These are phyloP conservation scores for Lordiphosa fenestrarum DNA, from an alignment of 2,888 invertebrate species.

Conservation along the genomic window DNA sequence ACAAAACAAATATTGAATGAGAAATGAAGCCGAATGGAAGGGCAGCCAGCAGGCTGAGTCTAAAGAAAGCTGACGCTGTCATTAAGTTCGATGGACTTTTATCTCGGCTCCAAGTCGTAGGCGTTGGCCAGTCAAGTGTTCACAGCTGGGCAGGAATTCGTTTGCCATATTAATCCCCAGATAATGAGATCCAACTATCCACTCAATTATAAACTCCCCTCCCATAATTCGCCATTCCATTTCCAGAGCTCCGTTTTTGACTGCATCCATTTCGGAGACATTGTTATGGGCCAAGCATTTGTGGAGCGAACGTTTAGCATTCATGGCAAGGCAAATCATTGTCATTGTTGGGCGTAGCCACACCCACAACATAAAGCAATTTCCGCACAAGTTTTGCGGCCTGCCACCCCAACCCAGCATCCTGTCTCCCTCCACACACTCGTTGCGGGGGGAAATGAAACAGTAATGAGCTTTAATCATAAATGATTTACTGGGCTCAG, in stretches of 20 bases:
- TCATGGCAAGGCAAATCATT: conserved; percentile 65
- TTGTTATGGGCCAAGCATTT: conserved; percentile 15
- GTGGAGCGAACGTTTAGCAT: conserved; percentile 41
- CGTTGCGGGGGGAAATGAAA: conserved; percentile 39
- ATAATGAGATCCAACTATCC: conserved; percentile 53
- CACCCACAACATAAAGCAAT: conserved; percentile 46
- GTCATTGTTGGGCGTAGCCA: conserved; percentile 63
- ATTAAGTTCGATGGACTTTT: conserved; percentile 37
- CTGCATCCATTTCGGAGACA: too few species aligned
- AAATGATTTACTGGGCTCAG: conserved; percentile 62
- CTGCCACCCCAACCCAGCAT: conserved; percentile 14
- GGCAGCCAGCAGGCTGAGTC: conserved; percentile 28
- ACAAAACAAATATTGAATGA: conserved; percentile 68
- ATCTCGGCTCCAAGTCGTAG: conserved; percentile 3
- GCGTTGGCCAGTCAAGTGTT: conserved; percentile 5
- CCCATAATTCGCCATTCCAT: conserved; percentile 31
- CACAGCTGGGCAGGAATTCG: conserved; percentile 6
- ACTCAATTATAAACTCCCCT: conserved; percentile 48
- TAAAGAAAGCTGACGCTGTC: conserved; percentile 43
- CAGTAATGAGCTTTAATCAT: conserved; percentile 71
- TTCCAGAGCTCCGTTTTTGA: neutral
- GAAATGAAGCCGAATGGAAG: conserved; percentile 41
- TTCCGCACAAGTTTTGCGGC: conserved; percentile 62
- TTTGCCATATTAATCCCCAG: conserved; percentile 6
- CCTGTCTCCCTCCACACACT: conserved; percentile 33